phyloP scores from a whole-genome alignment of 2,113 vertebrate genomes.

The Oreochromis aureus region DNA sequence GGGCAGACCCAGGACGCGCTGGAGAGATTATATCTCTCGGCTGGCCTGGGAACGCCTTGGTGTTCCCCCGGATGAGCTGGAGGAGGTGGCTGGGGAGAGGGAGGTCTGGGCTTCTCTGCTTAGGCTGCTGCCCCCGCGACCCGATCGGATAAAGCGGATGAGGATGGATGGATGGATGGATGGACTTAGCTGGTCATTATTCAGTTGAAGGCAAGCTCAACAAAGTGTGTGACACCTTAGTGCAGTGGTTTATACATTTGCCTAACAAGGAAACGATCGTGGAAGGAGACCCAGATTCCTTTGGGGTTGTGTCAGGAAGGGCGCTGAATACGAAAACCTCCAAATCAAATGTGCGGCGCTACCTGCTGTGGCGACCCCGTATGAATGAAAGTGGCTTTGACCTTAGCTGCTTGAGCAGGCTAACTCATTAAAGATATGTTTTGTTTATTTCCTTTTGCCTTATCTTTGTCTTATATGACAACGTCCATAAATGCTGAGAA shows the following conservation, averaged over 20 bases:
- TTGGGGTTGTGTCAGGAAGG: background rate
- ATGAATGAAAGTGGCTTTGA: background rate
- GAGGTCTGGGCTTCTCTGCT: too few relatives aligned
- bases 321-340: background rate
- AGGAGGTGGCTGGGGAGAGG: too few relatives aligned
- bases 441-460: background rate
- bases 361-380: background rate
- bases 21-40: too few relatives aligned
- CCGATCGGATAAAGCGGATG: too few relatives aligned
- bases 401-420: background rate
- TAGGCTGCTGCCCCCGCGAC: too few relatives aligned
- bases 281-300: background rate
- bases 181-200: constrained; percentile 10
- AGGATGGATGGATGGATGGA: too few relatives aligned
- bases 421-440: constrained; percentile 1
- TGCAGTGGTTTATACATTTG: background rate
- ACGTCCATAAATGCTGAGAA: background rate
- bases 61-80: too few relatives aligned
- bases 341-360: background rate
- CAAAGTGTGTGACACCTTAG: background rate
- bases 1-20: too few relatives aligned
- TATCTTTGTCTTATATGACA: background rate
- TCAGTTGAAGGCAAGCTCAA: constrained; percentile 10
- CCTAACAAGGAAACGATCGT: background rate
- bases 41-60: too few relatives aligned